Evolutionary conservation across 2,888 invertebrate species (phyloP).

Genomic region (Vesta saturnalis): DNA sequence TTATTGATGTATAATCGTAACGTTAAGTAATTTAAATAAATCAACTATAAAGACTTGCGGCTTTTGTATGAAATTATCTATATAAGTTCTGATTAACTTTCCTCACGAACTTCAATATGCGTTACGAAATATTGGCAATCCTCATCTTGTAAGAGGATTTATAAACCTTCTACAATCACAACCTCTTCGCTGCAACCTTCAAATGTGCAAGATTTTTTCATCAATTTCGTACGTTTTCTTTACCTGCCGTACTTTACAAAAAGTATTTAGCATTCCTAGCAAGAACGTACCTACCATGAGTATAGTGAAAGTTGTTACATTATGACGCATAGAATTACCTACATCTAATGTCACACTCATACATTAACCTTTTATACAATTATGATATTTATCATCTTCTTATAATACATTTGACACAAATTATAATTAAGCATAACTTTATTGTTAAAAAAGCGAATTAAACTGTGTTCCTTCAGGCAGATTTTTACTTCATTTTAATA

Average conservation of each 20-base stretch:
- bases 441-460: too few species aligned
- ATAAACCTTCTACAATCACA: constrained; percentile 4
- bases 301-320: constrained; percentile 35
- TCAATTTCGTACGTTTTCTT: constrained; percentile 7
- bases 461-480: too few species aligned
- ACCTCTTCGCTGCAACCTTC: neutral
- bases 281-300: neutral
- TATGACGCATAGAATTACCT: constrained; percentile 22
- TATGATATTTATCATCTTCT: neutral
- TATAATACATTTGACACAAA: constrained; percentile 1
- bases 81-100: constrained; percentile 16
- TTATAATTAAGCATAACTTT: neutral
- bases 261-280: neutral
- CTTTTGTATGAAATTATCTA: constrained; percentile 3
- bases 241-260: neutral
- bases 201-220: neutral
- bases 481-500: too few species aligned
- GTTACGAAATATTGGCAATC: constrained; percentile 5
- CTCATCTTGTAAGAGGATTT: constrained; percentile 3
- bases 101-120: constrained; percentile 11
- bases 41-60: too few species aligned
- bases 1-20: neutral
- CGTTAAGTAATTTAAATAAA: too few species aligned
- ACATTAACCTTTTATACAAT: constrained; percentile 4
- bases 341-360: constrained; percentile 23